Conservation (phyloP, 2,888 invertebrate genomes). For the Clunio marinus region DNA sequence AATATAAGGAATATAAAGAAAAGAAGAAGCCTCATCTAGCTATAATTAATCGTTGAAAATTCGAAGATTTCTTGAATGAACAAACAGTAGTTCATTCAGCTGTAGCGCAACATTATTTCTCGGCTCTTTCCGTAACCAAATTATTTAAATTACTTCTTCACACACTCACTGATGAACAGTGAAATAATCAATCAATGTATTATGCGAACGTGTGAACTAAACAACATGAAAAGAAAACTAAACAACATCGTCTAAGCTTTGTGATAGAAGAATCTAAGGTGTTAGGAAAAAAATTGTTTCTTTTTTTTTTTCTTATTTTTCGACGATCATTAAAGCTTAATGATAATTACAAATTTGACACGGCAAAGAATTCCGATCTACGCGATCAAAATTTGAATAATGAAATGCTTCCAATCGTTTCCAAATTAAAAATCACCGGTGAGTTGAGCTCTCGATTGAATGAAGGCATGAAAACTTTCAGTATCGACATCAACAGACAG, state of each 20-base stretch:
- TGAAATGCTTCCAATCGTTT: not conserved
- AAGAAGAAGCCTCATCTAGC: constrained; percentile 8
- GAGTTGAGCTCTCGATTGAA: not conserved
- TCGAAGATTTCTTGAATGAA: constrained; percentile 22
- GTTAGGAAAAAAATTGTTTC: too few relatives aligned
- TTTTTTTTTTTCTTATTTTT: too few relatives aligned
- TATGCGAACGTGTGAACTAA: constrained; percentile 39
- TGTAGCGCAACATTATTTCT: not conserved
- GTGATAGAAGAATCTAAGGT: too few relatives aligned
- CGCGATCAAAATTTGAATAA: constrained; percentile 39
- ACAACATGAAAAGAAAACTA: not conserved
- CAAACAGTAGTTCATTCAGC: constrained; percentile 35
- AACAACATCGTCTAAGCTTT: not conserved
- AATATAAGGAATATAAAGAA: not conserved
- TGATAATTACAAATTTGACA: constrained; percentile 39
- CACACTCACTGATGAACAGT: constrained; percentile 3
- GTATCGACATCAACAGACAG: not conserved
- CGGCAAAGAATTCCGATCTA: constrained; percentile 33
- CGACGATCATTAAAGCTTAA: constrained; percentile 38
- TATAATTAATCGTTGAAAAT: constrained; percentile 36
- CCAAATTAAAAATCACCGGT: constrained; percentile 27
- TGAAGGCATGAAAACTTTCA: not conserved
- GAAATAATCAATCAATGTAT: constrained; percentile 39
- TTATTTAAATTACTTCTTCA: constrained; percentile 39
- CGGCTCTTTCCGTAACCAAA: constrained; percentile 22